Percentiles rank a stretch among this genome's conserved stretches.
These are phyloP conservation scores for Fundulus diaphanus DNA, from an alignment of 2,797 vertebrate genomes.

Conservation along the genomic window DNA sequence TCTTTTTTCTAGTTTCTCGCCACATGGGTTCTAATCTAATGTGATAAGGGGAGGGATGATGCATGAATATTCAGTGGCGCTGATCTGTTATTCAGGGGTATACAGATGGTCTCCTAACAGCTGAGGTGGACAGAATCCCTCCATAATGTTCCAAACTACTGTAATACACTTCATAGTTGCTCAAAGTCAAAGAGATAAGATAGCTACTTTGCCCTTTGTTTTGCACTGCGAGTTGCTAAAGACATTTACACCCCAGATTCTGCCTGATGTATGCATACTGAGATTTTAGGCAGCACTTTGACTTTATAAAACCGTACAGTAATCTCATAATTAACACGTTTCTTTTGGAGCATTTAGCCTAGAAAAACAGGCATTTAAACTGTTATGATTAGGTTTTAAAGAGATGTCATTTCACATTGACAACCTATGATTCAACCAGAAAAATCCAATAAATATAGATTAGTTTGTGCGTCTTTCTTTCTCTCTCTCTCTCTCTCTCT, in stretches of 20 bases:
- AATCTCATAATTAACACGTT: neutral
- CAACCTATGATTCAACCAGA: neutral
- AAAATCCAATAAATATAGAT: neutral
- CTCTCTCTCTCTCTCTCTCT: too few relatives aligned
- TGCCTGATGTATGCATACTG: neutral
- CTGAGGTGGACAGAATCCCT: constrained; percentile 75
- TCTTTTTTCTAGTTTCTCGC: constrained; percentile 70
- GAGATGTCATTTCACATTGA: neutral
- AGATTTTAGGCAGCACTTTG: neutral
- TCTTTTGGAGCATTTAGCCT: neutral
- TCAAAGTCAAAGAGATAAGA: constrained; percentile 48
- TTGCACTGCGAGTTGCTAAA: constrained; percentile 10
- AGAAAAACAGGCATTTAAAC: neutral
- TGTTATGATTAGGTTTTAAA: neutral
- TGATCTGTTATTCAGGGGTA: constrained; percentile 75
- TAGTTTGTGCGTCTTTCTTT: neutral
- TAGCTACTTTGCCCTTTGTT: constrained; percentile 12
- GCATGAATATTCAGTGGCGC: constrained; percentile 84
- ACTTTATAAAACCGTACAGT: neutral
- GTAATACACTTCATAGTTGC: constrained; percentile 50
- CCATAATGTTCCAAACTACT: constrained; percentile 68
- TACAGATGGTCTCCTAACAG: constrained; percentile 83
- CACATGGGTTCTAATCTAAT: constrained; percentile 83
- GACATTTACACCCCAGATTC: constrained; percentile 7
- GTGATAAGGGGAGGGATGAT: constrained; percentile 76